A percentile compares a stretch with the other conserved stretches of the same genome.
Conservation (phyloP, 2,113 vertebrate genomes). For the Nothoprocta pentlandii region DNA sequence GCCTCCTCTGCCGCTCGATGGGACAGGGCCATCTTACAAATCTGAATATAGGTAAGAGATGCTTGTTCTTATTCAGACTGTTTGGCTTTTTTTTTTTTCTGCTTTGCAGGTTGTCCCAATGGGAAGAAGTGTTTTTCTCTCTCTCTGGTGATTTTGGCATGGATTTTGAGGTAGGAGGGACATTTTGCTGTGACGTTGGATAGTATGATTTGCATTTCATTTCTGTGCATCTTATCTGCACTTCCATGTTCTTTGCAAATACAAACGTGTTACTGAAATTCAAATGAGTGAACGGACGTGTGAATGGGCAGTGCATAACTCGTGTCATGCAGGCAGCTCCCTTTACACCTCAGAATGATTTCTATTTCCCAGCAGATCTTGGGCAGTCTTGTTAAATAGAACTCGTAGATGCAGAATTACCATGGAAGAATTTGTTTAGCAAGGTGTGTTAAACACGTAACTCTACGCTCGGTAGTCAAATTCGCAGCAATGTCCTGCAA, state of each 20-base stretch:
- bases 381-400: neutral
- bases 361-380: accelerated
- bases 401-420: neutral
- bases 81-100: neutral
- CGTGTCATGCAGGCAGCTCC: neutral
- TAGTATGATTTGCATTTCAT: neutral
- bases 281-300: neutral
- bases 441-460: neutral
- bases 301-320: neutral
- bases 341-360: neutral
- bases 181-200: neutral
- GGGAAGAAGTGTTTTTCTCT: neutral
- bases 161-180: neutral
- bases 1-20: neutral
- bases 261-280: neutral
- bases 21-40: accelerated
- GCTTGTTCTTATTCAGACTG: neutral
- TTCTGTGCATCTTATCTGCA: neutral
- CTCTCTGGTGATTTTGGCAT: neutral
- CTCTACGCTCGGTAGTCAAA: neutral
- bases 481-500: accelerated
- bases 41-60: too few species aligned
- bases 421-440: constrained; percentile 64
- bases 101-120: neutral
- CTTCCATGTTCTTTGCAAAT: constrained; percentile 38